phyloP scores from a whole-genome alignment of 2,113 vertebrate species.

The Corythornis vintsioides region DNA sequence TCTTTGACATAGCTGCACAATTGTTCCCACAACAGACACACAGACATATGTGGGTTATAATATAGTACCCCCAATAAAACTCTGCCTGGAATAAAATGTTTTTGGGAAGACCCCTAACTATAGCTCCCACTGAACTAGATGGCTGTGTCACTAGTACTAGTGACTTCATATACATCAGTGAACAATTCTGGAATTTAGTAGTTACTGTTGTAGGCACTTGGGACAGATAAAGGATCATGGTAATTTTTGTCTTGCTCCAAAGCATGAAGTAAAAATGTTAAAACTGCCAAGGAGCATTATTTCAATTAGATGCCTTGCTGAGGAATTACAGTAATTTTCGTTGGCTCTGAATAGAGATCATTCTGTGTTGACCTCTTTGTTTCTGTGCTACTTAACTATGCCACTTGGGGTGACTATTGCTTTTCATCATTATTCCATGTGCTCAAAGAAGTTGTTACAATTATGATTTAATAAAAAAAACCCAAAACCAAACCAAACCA shows the following conservation, averaged over 20 bases:
- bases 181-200: neutral
- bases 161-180: neutral
- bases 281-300: neutral
- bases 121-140: neutral
- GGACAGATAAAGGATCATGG: neutral
- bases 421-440: neutral
- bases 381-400: neutral
- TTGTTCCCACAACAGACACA: neutral
- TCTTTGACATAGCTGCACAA: neutral
- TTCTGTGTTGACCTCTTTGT: neutral
- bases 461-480: neutral
- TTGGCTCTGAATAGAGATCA: neutral
- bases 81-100: neutral
- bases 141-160: neutral
- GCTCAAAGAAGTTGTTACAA: neutral
- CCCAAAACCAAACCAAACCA: too few relatives aligned
- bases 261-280: neutral
- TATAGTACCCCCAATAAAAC: neutral
- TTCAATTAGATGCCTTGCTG: neutral
- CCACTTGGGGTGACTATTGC: neutral
- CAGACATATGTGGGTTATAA: neutral
- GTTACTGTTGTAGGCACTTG: neutral
- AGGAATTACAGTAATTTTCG: constrained; percentile 25
- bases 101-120: neutral
- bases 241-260: neutral